A percentile compares a stretch with the other conserved stretches of the same genome.
phyloP scores from a whole-genome alignment of 2,113 vertebrate genomes.

The Podarcis cretensis region DNA sequence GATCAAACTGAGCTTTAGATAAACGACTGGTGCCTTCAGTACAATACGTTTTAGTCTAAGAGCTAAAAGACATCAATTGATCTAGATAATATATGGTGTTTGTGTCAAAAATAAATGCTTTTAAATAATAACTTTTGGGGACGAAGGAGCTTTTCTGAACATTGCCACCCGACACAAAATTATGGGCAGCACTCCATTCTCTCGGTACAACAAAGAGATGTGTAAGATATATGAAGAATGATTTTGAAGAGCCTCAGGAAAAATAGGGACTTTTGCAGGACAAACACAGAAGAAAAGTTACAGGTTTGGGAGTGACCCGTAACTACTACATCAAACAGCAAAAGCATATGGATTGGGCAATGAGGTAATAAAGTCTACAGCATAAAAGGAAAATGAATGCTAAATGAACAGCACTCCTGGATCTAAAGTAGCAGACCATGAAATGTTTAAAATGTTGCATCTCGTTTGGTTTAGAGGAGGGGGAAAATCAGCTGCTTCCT shows the following conservation, averaged over 20 bases:
- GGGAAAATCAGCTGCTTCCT: neutral
- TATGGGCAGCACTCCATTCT: conserved; percentile 55
- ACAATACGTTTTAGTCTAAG: conserved; percentile 57
- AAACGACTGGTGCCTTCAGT: conserved; percentile 58
- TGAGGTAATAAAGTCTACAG: too few species aligned
- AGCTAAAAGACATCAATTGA: conserved; percentile 58
- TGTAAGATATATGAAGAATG: conserved; percentile 58
- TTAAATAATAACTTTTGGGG: conserved; percentile 15
- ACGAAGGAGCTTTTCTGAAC: conserved; percentile 58
- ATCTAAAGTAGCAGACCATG: neutral
- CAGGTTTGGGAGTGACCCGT: conserved; percentile 49
- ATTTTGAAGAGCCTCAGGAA: conserved; percentile 48
- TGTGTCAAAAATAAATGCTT: conserved; percentile 42
- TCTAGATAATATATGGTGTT: conserved; percentile 65
- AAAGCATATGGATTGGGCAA: neutral
- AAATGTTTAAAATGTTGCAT: neutral
- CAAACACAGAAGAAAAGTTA: conserved; percentile 57
- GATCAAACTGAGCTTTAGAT: conserved; percentile 70
- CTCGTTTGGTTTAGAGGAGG: neutral
- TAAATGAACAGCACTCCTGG: neutral
- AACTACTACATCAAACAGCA: neutral
- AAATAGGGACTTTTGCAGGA: conserved; percentile 40
- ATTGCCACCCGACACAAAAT: conserved; percentile 59
- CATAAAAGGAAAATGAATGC: neutral
- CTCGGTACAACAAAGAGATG: conserved; percentile 56